Evolutionary conservation across 1,140 invertebrate genomes (phyloP).

Genomic region (Melipona quadrifasciata): DNA sequence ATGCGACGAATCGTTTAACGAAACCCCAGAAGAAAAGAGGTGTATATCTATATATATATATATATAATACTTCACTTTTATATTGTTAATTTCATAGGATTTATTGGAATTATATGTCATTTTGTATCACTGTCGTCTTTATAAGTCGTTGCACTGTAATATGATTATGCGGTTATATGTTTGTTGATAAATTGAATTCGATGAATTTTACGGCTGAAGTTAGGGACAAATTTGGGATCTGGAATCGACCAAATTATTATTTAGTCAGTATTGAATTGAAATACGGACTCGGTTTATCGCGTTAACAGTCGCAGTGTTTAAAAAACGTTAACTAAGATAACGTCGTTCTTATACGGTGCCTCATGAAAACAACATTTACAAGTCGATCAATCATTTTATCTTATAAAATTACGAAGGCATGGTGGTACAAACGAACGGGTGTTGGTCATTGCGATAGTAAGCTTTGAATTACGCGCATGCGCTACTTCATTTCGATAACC

Average conservation of each 20-base stretch:
- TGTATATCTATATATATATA: slow-evolving; percentile 26
- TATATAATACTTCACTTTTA: slow-evolving; percentile 55
- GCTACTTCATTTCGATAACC: neutral
- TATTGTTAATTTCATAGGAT: slow-evolving; percentile 62
- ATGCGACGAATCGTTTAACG: slow-evolving; percentile 33
- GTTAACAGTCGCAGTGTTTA: slow-evolving; percentile 25
- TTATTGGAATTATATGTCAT: slow-evolving; percentile 55
- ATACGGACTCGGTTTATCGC: slow-evolving; percentile 28
- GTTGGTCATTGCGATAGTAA: neutral
- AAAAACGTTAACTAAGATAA: slow-evolving; percentile 38
- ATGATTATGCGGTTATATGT: slow-evolving; percentile 45
- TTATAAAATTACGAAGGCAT: slow-evolving; percentile 37
- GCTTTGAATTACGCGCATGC: neutral
- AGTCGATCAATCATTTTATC: slow-evolving; percentile 50
- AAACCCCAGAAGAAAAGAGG: slow-evolving; percentile 25
- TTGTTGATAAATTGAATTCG: slow-evolving; percentile 32
- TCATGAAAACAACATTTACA: slow-evolving; percentile 41
- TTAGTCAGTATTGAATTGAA: neutral
- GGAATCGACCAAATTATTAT: slow-evolving; percentile 52
- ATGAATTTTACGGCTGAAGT: slow-evolving; percentile 12
- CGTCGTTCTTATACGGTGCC: slow-evolving; percentile 57
- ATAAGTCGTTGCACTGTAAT: slow-evolving; percentile 53
- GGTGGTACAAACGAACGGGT: slow-evolving; percentile 33
- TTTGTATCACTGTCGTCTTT: slow-evolving; percentile 61
- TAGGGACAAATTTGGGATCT: slow-evolving; percentile 27